Evolutionary conservation across 2,888 invertebrate species (phyloP).

Genomic region (Apantesis nais): DNA sequence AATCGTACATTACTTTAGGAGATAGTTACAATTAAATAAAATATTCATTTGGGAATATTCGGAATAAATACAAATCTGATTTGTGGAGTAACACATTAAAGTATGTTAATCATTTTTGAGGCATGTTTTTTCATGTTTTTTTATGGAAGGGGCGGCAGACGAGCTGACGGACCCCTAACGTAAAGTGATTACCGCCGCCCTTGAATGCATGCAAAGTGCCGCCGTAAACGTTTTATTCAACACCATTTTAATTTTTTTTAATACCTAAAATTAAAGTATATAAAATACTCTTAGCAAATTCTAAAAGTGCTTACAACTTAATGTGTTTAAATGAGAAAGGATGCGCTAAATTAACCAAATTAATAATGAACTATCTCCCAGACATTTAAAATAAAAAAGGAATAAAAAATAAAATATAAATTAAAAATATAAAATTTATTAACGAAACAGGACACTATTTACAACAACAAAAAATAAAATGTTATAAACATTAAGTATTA

Average conservation of each 20-base stretch:
- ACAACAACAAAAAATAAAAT: slow-evolving; percentile 73
- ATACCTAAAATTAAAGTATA: background rate
- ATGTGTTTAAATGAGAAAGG: background rate
- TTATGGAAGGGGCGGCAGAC: too few relatives aligned
- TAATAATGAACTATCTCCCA: slow-evolving; percentile 37
- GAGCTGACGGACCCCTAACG: too few relatives aligned
- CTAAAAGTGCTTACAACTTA: background rate
- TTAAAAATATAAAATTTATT: slow-evolving; percentile 77
- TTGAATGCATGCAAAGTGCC: too few relatives aligned
- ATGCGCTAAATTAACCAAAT: background rate
- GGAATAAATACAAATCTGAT: background rate
- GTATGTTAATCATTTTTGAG: too few relatives aligned
- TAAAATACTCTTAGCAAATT: background rate
- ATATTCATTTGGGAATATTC: background rate
- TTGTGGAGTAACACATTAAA: too few relatives aligned
- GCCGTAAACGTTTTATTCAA: too few relatives aligned
- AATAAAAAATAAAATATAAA: slow-evolving; percentile 61
- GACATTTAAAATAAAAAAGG: slow-evolving; percentile 44
- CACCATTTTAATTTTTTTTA: too few relatives aligned
- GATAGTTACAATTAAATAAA: slow-evolving; percentile 11
- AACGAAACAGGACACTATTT: slow-evolving; percentile 76
- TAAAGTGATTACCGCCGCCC: too few relatives aligned
- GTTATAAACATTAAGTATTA: slow-evolving; percentile 59
- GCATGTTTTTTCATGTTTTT: too few relatives aligned
- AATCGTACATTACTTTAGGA: slow-evolving; percentile 23